These are phyloP conservation scores for Drosophila ezoana DNA, from an alignment of 2,888 invertebrate species.

Conservation along the genomic window DNA sequence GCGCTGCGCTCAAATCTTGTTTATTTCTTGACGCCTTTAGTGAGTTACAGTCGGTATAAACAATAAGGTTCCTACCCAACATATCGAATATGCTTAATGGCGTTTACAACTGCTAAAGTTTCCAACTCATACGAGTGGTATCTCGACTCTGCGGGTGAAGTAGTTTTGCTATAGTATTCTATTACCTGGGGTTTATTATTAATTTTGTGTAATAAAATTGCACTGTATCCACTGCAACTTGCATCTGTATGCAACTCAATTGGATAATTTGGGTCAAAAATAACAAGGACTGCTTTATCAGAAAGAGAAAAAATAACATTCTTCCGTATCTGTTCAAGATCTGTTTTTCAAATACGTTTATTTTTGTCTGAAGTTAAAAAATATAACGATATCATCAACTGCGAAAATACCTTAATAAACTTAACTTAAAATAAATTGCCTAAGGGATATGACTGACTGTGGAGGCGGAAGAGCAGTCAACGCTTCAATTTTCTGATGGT, in stretches of 20 bases:
- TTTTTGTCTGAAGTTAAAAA: too few species aligned
- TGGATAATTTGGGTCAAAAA: neutral
- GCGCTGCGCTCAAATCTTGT: conserved; percentile 26
- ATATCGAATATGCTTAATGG: neutral
- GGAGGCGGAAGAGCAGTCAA: neutral
- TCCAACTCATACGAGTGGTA: neutral
- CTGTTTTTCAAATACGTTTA: too few species aligned
- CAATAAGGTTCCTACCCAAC: neutral
- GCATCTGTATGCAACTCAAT: neutral
- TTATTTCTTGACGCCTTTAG: conserved; percentile 23
- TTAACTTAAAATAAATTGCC: too few species aligned
- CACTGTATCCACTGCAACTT: neutral
- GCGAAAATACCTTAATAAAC: too few species aligned
- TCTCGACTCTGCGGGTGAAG: neutral
- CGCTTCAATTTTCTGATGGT: neutral
- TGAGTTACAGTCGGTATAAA: conserved; percentile 13
- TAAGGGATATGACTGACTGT: neutral
- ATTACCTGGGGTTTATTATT: neutral
- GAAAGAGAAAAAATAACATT: neutral
- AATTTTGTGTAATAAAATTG: neutral
- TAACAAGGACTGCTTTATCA: neutral
- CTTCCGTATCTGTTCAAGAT: too few species aligned
- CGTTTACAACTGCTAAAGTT: neutral
- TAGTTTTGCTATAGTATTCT: neutral
- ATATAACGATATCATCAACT: too few species aligned